Evolutionary conservation across 2,113 vertebrate species (phyloP), one percentile per base, ranked within the genome.

Genomic region (Sapayoa aenigma): DNA sequence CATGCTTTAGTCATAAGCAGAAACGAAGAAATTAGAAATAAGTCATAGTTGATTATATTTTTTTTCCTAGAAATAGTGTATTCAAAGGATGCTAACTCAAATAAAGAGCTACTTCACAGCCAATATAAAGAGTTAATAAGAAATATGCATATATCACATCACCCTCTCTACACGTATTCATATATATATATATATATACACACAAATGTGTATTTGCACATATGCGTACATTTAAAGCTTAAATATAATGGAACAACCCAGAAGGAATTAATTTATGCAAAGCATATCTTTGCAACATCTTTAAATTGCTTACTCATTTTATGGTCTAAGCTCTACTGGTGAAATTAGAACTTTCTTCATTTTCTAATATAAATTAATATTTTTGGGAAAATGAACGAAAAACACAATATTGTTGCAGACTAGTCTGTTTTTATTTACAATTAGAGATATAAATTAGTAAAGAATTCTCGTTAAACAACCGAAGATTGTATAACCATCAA

Each of bases 401-500:
- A 90, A 93, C 95, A 93, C 96, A 91, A 78, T 46, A 87, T 95
- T 97, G 97, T 98, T 98, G 97, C 97, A 98, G 97, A 98, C 98
- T 98, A 98, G 98, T 98, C 98, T 98, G 96, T 97, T 98, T 98
- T 99, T 98, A 99, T 99, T 99, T 99, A 99, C 99, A 99, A 98
- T 99, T 98, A 98, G 97, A 98, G 98, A 99, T 99, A 99, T 99
- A 99, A 99, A 99, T 99, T 99, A 99, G 98, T 99, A 99, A 99
- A 99, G 98, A 99, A 98, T 98, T 98, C 97, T 98, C 95, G 96
- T 99, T 99, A 98, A 98, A 98, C 98, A 99, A 99, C 98, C 97
- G 96, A 97, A 98, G 98, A 98, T 98, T 99, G 98, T 98, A 98
- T 98, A 98, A 98, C 98, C 98, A 98, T 99, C 98, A 98, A 98